Evolutionary conservation across 2,797 vertebrate species (phyloP).

Genomic region (Champsocephalus gunnari): DNA sequence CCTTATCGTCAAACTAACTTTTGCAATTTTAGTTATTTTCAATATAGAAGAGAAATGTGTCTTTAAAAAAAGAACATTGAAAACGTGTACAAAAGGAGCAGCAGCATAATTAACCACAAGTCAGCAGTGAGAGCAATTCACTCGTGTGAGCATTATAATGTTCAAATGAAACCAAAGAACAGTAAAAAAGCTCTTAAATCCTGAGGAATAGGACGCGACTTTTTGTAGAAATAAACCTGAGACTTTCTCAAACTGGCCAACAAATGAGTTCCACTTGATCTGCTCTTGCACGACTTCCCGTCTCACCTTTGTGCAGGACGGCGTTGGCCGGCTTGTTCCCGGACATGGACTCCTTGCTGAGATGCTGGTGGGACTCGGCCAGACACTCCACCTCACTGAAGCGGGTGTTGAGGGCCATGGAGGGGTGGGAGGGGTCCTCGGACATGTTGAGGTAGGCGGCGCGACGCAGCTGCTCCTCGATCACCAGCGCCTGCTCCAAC

Average conservation of each 20-base stretch:
- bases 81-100: too few relatives aligned
- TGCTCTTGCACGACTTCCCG: too few relatives aligned
- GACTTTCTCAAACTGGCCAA: background rate
- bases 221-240: background rate
- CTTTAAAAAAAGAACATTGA: background rate
- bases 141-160: background rate
- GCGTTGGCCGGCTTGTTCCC: constrained; percentile 98
- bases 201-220: background rate
- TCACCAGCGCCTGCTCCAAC: constrained; percentile 96
- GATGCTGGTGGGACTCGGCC: constrained; percentile 97
- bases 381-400: constrained; percentile 98
- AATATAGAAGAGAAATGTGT: too few relatives aligned
- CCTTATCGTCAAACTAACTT: background rate
- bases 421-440: constrained; percentile 96
- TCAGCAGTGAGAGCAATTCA: background rate
- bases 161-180: background rate
- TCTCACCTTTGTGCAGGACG: constrained; percentile 97
- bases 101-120: background rate
- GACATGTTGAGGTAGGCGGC: constrained; percentile 99
- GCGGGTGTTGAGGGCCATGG: constrained; percentile 97
- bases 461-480: constrained; percentile 96
- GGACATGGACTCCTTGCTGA: constrained; percentile 98
- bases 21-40: background rate
- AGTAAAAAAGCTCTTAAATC: background rate
- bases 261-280: too few relatives aligned